Evolutionary conservation across 2,797 vertebrate species (phyloP).

Genomic region (Limnodromus scolopaceus): DNA sequence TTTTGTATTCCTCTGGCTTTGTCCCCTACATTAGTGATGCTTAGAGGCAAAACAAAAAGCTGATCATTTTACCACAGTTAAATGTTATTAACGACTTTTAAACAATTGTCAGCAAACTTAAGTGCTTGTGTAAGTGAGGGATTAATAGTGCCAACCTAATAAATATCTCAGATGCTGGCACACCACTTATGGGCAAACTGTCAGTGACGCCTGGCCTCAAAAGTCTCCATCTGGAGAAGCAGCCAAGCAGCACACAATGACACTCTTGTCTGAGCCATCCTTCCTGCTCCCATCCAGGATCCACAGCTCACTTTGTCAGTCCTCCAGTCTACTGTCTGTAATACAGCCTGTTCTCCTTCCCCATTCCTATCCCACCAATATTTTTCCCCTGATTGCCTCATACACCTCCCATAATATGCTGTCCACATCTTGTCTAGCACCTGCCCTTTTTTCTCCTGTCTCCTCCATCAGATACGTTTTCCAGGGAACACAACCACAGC

Average conservation of each 20-base stretch:
- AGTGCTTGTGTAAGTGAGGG: neutral
- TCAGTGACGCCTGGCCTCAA: neutral
- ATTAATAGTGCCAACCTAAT: neutral
- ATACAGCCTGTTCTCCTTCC: neutral
- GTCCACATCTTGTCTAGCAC: neutral
- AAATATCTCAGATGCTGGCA: neutral
- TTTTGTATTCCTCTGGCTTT: conserved; percentile 58
- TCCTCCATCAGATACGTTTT: neutral
- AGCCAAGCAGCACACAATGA: neutral
- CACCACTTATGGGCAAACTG: neutral
- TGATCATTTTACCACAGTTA: neutral
- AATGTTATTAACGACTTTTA: neutral
- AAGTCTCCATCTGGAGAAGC: conserved; percentile 28
- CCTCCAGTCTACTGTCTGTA: neutral
- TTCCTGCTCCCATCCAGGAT: rapidly evolving
- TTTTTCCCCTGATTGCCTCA: neutral
- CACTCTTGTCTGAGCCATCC: neutral
- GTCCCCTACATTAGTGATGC: neutral
- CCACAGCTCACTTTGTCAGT: neutral
- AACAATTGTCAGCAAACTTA: neutral
- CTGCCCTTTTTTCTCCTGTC: neutral
- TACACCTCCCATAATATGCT: neutral
- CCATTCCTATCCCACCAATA: neutral
- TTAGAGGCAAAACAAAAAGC: conserved; percentile 27
- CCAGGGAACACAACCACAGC: neutral